Base-by-base conservation (phyloP, 2,888 invertebrate species). In the Zaprionus lineosus region DNA sequence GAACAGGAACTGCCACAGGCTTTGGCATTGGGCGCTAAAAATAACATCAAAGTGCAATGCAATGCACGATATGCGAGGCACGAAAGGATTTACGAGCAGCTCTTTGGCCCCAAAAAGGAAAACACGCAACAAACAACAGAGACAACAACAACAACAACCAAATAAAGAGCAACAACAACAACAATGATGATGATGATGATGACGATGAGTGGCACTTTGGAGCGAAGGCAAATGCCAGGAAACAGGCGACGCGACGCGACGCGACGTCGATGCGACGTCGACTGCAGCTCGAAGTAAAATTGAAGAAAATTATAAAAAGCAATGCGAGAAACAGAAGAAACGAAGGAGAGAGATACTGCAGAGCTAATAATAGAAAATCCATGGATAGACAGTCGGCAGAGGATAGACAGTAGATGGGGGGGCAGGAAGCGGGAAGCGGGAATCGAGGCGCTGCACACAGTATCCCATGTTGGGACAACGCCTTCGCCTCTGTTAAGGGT, bases 51-150 rank as follows among this genome's bases (percentile, higher is more conserved):
- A 79, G 81, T 70, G 66, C 58, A 55, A 33, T 46, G 71, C 57
- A 74, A 41, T 53, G 72, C 73, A 62, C 62, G 61, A 61, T 60
- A 66, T 39, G 63, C 33, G 51, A 58, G 57, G 78, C 82, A 78
- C 75, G 73, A 82, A 82, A 78, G 78, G 83, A 79, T 79, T 79
- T 79, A 79, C 75, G 75, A 82, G 79, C 75, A 77, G 67, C 66
- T 55, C 64, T 64, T 59, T 69, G 68, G 51, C 70, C 60, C 50
- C 65, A n/a, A 50, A 67, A 51, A 50, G 40, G 47, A 16, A 61
- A 66, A 44, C 71, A 70, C 60, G 66, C 70, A 68, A 62, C n/a
- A n/a, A 77, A 33, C 37, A 55, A 59, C 48, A 58, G 43, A 43
- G 46, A 43, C 21, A 48, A 28, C 34, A 41, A 16, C 39, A 46